A percentile compares a stretch with the other conserved stretches of the same genome.
These are phyloP conservation scores for Festucalex cinctus DNA, from an alignment of 2,113 vertebrate genomes.

Conservation along the genomic window DNA sequence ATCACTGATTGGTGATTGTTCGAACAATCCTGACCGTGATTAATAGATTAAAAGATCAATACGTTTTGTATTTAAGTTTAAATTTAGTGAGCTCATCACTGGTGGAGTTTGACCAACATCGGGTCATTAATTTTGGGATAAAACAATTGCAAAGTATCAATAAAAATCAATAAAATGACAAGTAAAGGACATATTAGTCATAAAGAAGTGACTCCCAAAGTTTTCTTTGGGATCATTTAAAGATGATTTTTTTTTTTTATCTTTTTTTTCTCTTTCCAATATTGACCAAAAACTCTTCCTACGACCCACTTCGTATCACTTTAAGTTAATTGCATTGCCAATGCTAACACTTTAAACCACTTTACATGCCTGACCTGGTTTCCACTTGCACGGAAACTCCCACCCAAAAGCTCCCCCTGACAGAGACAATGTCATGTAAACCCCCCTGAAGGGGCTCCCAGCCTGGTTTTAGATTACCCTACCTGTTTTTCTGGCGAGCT, in stretches of 20 bases:
- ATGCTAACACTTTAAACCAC: neutral
- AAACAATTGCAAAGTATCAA: neutral
- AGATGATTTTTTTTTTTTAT: neutral
- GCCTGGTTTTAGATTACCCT: conserved; percentile 24
- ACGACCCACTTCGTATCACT: neutral
- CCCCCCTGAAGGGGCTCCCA: neutral
- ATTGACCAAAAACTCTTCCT: neutral
- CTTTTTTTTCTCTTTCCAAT: neutral
- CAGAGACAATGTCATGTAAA: neutral
- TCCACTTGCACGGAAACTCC: neutral
- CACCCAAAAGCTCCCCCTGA: conserved; percentile 3
- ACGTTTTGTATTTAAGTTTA: too few species aligned
- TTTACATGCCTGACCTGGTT: neutral
- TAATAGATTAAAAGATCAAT: too few species aligned
- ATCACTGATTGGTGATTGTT: too few species aligned
- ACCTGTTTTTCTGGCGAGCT: conserved; percentile 89
- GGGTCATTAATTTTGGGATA: neutral
- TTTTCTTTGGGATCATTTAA: neutral
- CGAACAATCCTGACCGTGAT: too few species aligned
- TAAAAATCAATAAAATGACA: neutral
- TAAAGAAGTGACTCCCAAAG: neutral
- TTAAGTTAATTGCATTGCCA: neutral
- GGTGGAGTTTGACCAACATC: neutral
- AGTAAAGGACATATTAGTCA: neutral
- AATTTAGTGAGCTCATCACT: too few species aligned